Percentiles rank a stretch among this genome's conserved stretches.
These are phyloP conservation scores for Cherax quadricarinatus DNA, from an alignment of 1,140 invertebrate species.

Conservation along the genomic window DNA sequence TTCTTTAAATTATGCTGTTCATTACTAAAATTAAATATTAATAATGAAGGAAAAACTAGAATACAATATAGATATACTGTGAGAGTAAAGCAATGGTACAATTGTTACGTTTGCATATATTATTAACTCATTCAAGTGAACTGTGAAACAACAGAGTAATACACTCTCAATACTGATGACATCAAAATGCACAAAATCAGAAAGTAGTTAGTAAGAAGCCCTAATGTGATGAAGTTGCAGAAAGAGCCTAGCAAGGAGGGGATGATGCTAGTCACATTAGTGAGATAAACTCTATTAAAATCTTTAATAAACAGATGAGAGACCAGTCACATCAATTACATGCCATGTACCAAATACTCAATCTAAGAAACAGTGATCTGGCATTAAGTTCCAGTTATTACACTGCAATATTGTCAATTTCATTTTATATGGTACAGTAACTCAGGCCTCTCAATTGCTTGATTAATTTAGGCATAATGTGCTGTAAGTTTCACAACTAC, in stretches of 20 bases:
- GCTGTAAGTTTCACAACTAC: not conserved
- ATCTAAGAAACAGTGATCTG: not conserved
- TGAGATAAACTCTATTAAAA: not conserved
- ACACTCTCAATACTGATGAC: not conserved
- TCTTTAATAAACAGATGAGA: constrained; percentile 1
- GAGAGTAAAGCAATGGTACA: no score
- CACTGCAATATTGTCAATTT: not conserved
- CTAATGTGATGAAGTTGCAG: not conserved
- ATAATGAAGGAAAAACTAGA: no score
- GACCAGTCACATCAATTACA: not conserved
- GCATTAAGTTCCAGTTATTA: not conserved
- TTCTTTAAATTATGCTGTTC: no score
- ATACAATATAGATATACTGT: no score
- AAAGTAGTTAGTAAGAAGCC: not conserved
- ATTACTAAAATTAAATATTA: no score
- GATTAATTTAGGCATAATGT: not conserved
- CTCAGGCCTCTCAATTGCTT: constrained; percentile 9
- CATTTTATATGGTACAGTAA: not conserved
- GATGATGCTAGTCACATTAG: not conserved
- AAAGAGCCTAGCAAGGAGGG: not conserved
- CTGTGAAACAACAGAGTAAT: not conserved
- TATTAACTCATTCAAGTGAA: no score
- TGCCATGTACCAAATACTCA: not conserved
- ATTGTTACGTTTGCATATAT: no score
- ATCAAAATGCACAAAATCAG: not conserved